Conservation (phyloP, 2,888 invertebrate species). For the Tipula lateralis region DNA sequence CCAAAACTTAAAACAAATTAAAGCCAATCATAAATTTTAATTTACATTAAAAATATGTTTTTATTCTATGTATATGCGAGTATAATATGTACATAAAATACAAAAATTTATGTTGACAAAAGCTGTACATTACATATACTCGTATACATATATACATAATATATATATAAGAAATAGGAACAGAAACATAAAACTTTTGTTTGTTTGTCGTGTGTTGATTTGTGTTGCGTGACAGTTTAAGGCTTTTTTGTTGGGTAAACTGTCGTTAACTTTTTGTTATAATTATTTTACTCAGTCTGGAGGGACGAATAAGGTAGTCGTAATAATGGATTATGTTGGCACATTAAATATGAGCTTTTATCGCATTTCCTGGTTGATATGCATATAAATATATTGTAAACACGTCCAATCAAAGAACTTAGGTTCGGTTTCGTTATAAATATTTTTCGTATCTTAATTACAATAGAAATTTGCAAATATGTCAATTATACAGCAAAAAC, state of each 20-base stretch:
- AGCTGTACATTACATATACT: too few relatives aligned
- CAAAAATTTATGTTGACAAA: not conserved
- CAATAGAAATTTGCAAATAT: too few relatives aligned
- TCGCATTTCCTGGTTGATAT: not conserved
- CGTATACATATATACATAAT: not conserved
- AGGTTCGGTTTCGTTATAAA: too few relatives aligned
- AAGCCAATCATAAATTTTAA: not conserved
- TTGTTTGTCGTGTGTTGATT: not conserved
- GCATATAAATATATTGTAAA: not conserved
- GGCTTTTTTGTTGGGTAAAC: conserved; percentile 1
- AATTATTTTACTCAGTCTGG: not conserved
- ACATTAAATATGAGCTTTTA: not conserved
- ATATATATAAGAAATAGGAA: not conserved
- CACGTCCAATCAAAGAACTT: too few relatives aligned
- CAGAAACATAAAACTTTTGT: not conserved
- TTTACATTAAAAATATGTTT: not conserved
- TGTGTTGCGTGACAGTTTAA: conserved; percentile 9
- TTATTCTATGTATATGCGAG: not conserved
- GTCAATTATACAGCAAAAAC: too few relatives aligned
- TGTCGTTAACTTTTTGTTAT: not conserved
- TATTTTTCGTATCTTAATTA: too few relatives aligned
- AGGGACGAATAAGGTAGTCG: not conserved
- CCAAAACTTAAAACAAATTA: not conserved
- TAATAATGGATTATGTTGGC: not conserved
- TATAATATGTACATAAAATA: not conserved